Evolutionary conservation across 2,113 vertebrate species (phyloP), one percentile per base, ranked within the genome.

Genomic region (Coreoperca whiteheadi): DNA sequence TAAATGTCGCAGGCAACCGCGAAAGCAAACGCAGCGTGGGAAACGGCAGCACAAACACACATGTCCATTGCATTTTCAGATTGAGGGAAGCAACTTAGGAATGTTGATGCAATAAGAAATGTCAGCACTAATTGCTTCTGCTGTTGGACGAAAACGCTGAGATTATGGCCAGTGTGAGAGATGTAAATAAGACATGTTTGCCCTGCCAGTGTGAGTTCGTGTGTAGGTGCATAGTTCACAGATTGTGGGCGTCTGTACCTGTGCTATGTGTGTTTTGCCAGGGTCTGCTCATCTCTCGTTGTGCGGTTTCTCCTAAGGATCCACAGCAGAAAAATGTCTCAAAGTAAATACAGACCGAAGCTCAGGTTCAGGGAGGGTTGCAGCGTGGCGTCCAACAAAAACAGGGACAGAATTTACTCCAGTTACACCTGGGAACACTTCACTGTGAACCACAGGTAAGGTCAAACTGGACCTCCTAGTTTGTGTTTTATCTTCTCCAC

Each of bases 51-150:
- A 28, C 85, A 71, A 57, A 80, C 66, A 89, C 90, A 90, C 74
- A 92, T 79, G 86, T 88, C 43, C 28, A 56, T 74, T 8, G 67
- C 89, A 86, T 91, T 87, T 88, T 71, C 56, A 46, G 87, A 77
- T 50, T 23, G 21, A 57, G 79, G 86, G 88, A 84, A 88, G 78
- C 69, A 73, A 76, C 86, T 79, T 75, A 88, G 92, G 87, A 89
- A 88, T 86, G 89, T 71, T 78, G 79, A 88, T 66, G 86, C 81
- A 86, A 91, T 93, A 91, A 89, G 83, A 93, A 92, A 92, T 87
- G 88, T 89, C 53, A 66, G 51, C 69, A 57, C 54, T 87, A 87
- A 91, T 87, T 83, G 74, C 81, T 85, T 88, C 87, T 41, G n/a
- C 82, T 72, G 81, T 81, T 68, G 79, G 79, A 77, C 4, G 23